These are phyloP conservation scores for Monodelphis domestica DNA, from an alignment of 2,797 vertebrate genomes.

Conservation along the genomic window DNA sequence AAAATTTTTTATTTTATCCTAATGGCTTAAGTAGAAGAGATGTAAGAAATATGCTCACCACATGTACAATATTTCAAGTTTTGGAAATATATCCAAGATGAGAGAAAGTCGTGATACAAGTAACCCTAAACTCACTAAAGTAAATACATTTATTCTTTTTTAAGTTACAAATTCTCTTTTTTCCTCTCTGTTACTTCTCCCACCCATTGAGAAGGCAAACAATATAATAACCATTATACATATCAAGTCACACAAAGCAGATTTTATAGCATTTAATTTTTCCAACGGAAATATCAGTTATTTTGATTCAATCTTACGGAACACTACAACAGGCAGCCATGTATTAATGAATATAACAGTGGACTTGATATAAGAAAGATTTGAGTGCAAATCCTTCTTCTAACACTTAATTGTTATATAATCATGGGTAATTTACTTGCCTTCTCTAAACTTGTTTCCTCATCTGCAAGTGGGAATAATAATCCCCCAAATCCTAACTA, in stretches of 20 bases:
- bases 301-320: slow-evolving; percentile 4
- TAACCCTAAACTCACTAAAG: slow-evolving; percentile 9
- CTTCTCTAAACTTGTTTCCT: background rate
- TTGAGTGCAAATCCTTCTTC: background rate
- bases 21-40: background rate
- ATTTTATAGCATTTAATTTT: background rate
- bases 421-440: background rate
- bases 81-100: background rate
- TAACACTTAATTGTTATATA: background rate
- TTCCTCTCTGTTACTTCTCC: background rate
- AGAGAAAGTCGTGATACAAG: accelerated
- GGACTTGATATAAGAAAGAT: background rate
- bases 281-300: slow-evolving; percentile 35
- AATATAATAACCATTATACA: background rate
- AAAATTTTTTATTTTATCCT: slow-evolving; percentile 6
- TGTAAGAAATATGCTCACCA: background rate
- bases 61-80: background rate
- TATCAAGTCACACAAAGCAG: background rate
- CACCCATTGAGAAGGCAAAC: background rate
- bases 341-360: background rate
- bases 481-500: background rate
- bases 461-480: background rate
- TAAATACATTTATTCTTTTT: background rate
- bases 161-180: background rate
- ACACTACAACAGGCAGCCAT: background rate